These are phyloP conservation scores for Conomelus anceps DNA, from an alignment of 2,888 invertebrate genomes.

Conservation along the genomic window DNA sequence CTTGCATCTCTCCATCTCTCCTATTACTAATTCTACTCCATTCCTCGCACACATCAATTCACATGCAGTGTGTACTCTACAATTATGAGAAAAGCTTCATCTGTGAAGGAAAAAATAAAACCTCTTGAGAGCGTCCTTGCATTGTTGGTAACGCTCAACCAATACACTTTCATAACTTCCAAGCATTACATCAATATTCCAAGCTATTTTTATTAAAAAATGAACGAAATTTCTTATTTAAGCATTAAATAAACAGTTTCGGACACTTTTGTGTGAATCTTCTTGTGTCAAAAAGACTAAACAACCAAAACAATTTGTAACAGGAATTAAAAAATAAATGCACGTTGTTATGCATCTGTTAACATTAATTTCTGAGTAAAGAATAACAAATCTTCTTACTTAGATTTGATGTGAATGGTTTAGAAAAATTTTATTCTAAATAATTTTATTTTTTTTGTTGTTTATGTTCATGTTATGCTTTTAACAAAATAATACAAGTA, in stretches of 20 bases:
- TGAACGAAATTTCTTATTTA: background rate
- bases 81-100: background rate
- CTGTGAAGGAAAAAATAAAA: background rate
- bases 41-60: background rate
- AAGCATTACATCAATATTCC: background rate
- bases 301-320: no score
- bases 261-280: no score
- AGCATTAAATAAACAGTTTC: background rate
- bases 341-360: no score
- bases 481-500: no score
- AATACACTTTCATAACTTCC: background rate
- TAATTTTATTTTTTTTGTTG: no score
- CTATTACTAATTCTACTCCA: background rate
- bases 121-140: background rate
- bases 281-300: no score
- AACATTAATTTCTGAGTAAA: no score
- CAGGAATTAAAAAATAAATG: no score
- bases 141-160: background rate
- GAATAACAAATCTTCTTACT: no score
- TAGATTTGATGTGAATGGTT: no score
- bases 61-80: background rate
- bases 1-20: background rate
- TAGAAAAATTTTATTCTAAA: no score
- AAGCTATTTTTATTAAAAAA: background rate
- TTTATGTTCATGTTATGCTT: no score